Evolutionary conservation across 92 coral and sea anemone species (phyloP).

Genomic region (Anthopleura xanthogrammica): DNA sequence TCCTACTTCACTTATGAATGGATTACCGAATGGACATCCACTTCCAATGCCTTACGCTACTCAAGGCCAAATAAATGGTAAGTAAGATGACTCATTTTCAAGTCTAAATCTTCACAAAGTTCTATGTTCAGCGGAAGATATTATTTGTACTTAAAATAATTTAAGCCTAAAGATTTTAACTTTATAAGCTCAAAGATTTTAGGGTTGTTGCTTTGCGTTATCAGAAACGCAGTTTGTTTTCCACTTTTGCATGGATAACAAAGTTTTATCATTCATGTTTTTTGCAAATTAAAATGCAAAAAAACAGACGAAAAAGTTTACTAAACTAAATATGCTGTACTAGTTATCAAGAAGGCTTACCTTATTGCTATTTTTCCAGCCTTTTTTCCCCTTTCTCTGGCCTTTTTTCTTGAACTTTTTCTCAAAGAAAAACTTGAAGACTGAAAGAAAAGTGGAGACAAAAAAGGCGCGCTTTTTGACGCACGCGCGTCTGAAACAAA

Average conservation of each 20-base stretch:
- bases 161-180: too few species aligned
- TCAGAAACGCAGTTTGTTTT: too few species aligned
- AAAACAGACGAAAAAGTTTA: background rate
- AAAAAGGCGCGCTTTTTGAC: background rate
- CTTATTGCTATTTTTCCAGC: background rate
- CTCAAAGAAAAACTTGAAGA: background rate
- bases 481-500: background rate
- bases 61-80: conserved; percentile 36
- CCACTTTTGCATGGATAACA: too few species aligned
- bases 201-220: too few species aligned
- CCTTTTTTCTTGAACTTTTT: background rate
- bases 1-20: conserved; percentile 48
- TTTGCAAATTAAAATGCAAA: background rate
- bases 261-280: background rate
- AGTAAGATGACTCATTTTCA: background rate
- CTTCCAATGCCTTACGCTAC: conserved; percentile 16
- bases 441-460: background rate
- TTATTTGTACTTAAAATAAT: background rate
- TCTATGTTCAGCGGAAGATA: background rate
- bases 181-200: too few species aligned
- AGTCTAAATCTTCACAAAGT: background rate
- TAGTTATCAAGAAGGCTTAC: background rate
- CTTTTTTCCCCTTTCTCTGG: background rate
- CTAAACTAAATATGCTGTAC: background rate
- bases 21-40: conserved; percentile 21